Percentiles rank a stretch among this genome's conserved stretches.
phyloP scores from a whole-genome alignment of 1,140 invertebrate species.

The Sycophila sp. region DNA sequence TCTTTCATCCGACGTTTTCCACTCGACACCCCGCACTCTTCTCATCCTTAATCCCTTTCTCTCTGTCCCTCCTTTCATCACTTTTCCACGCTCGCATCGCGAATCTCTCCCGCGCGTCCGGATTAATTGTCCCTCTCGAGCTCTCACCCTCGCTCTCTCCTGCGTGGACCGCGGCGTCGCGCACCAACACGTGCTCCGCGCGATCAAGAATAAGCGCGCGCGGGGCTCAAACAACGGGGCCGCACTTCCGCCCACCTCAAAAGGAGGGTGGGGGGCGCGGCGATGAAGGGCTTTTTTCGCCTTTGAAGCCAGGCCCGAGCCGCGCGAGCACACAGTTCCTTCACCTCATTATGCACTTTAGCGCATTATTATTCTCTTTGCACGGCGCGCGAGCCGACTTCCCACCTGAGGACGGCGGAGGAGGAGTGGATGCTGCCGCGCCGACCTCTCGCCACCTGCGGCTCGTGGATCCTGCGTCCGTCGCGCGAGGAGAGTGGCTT shows the following conservation, averaged over 20 bases:
- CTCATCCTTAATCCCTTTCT: too few species aligned
- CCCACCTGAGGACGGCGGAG: slow-evolving; percentile 30
- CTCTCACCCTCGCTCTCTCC: neutral
- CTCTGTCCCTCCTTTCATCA: too few species aligned
- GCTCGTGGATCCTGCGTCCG: neutral
- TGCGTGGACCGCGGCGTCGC: too few species aligned
- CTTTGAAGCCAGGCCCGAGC: slow-evolving; percentile 41
- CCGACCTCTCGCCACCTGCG: too few species aligned
- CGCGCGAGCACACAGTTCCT: slow-evolving; percentile 47
- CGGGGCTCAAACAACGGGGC: neutral
- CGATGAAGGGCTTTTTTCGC: neutral
- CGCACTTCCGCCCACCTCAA: too few species aligned
- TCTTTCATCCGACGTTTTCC: too few species aligned
- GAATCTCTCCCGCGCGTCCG: too few species aligned
- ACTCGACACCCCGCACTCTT: too few species aligned
- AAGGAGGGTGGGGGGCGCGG: neutral
- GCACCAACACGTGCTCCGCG: neutral
- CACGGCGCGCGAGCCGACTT: slow-evolving; percentile 34
- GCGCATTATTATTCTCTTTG: slow-evolving; percentile 57
- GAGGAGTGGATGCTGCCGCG: too few species aligned
- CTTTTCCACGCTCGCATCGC: too few species aligned
- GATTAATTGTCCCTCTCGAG: neutral
- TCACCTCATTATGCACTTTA: slow-evolving; percentile 56
- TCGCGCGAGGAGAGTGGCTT: neutral
- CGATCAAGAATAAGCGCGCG: slow-evolving; percentile 7